Evolutionary conservation across 2,113 vertebrate genomes (phyloP).

Genomic region (Dasyornis broadbenti): DNA sequence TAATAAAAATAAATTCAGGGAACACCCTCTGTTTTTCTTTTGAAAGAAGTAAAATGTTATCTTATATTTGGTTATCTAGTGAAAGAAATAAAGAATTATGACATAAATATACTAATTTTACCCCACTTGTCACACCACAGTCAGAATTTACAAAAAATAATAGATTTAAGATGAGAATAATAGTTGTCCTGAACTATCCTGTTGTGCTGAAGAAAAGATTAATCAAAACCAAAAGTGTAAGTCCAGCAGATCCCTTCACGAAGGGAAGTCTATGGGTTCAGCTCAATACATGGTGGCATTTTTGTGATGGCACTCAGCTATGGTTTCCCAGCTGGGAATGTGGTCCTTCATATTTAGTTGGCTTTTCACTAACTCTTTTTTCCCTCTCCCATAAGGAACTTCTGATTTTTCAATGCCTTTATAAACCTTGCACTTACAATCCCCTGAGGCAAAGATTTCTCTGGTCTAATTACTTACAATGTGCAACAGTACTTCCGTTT

Average conservation of each 20-base stretch:
- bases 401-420: background rate
- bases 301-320: background rate
- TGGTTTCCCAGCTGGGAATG: background rate
- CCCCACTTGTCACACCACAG: fast-evolving
- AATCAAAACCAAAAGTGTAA: background rate
- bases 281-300: background rate
- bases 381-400: fast-evolving
- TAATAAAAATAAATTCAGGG: background rate
- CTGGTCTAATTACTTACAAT: background rate
- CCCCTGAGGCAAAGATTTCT: background rate
- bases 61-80: background rate
- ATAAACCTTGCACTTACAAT: background rate
- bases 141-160: background rate
- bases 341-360: background rate
- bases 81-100: background rate
- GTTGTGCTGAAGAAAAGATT: background rate
- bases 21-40: background rate
- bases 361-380: background rate
- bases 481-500: background rate
- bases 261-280: background rate
- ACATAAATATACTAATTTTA: background rate
- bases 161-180: background rate
- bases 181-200: background rate
- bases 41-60: background rate
- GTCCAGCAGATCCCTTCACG: background rate